Evolutionary conservation across 2,113 vertebrate genomes (phyloP), one percentile per base, ranked within the genome.

Genomic region (Etheostoma cragini): DNA sequence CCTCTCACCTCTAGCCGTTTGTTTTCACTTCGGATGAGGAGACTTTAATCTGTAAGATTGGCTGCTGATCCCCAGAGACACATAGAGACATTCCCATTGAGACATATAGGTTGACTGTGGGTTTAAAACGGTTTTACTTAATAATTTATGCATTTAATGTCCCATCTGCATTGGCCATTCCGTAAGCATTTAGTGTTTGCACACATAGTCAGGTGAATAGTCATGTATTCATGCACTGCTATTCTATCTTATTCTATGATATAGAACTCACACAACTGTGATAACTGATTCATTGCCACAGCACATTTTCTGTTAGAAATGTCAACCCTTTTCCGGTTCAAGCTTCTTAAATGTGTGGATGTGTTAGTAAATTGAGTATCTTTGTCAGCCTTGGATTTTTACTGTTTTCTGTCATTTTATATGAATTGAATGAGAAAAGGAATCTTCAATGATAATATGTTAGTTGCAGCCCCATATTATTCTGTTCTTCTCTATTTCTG

Each of bases 31-130:
- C 58, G 13, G 17, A 35, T 47, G 35, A 42, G 14, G 57, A 66
- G 47, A 21, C 54, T 80, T 73, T 70, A 73, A 81, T 88, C 80
- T 26, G 11, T 3, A 1, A 16, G 61, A 78, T n/a, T 58, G 57
- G 24, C 22, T 63, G 58, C 6, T 65, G 77, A 76, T 61, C 71
- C 73, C 14, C 54, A 8, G 19, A 30, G 72, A 69, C 21, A 10
- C 30, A 60, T 65, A 24, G 50, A n/a, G 38, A 19, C 11, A 15
- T 63, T 22, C 50, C 58, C 52, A 2, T 0, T 7, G 67, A 66
- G 47, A 47, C 52, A 15, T 3, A 6, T 0, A 4, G 53, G 12
- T 19, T 46, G 66, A 58, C 30, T 57, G n/a, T 7, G 62, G 16
- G 46, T 35, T 50, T 30, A 24, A 15, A 26, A 8, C 8, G 6